A percentile compares a stretch with the other conserved stretches of the same genome.
Evolutionary conservation across 2,888 invertebrate genomes (phyloP).

Genomic region (Tipula unca): DNA sequence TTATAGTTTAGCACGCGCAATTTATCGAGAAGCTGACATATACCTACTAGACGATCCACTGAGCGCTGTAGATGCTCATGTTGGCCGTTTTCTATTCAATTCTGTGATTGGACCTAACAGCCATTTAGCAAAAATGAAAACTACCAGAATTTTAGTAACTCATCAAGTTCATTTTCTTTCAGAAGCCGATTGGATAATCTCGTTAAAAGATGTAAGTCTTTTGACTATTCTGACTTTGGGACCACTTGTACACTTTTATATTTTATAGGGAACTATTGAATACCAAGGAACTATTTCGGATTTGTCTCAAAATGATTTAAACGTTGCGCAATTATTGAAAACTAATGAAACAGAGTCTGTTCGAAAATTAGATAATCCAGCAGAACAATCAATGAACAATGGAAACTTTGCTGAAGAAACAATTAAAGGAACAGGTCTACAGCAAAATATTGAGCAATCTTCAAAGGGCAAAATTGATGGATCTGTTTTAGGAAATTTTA

Average conservation of each 20-base stretch:
- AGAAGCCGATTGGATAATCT: slow-evolving; percentile 48
- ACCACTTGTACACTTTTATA: background rate
- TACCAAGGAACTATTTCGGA: slow-evolving; percentile 43
- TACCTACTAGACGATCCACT: slow-evolving; percentile 68
- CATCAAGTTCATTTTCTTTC: slow-evolving; percentile 65
- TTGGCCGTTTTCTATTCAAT: slow-evolving; percentile 59
- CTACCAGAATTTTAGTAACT: slow-evolving; percentile 62
- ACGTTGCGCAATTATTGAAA: slow-evolving; percentile 45
- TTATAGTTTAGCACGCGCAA: slow-evolving; percentile 28
- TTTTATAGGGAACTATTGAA: slow-evolving; percentile 41
- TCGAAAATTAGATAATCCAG: slow-evolving; percentile 26
- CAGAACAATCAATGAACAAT: background rate
- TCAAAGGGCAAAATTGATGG: slow-evolving; percentile 42
- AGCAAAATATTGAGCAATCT: slow-evolving; percentile 34
- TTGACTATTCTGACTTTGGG: background rate
- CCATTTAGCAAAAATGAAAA: slow-evolving; percentile 43
- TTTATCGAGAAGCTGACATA: slow-evolving; percentile 52
- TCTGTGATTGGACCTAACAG: slow-evolving; percentile 50
- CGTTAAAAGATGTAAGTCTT: slow-evolving; percentile 47
- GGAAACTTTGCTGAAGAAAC: background rate
- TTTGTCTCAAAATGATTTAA: slow-evolving; percentile 42
- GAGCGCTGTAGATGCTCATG: slow-evolving; percentile 64
- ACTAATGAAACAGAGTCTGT: slow-evolving; percentile 32
- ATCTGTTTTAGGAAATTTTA: slow-evolving; percentile 25
- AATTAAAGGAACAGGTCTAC: background rate